These are phyloP conservation scores for Clupea harengus DNA, from an alignment of 2,113 vertebrate species.

Conservation along the genomic window DNA sequence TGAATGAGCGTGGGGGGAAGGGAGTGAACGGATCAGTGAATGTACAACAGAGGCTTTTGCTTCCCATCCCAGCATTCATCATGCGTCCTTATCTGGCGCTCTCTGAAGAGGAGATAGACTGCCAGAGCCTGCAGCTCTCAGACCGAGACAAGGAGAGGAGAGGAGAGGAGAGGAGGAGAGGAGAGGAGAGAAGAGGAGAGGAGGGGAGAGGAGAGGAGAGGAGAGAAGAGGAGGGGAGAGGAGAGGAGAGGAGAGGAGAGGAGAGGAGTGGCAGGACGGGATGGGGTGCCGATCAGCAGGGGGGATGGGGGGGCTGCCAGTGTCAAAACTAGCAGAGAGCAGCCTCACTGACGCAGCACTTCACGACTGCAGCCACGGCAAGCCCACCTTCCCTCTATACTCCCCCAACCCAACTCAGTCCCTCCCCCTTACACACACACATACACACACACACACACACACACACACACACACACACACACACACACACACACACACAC, in stretches of 20 bases:
- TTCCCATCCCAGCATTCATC: neutral
- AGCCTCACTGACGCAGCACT: neutral
- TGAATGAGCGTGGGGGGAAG: neutral
- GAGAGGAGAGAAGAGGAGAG: too few species aligned
- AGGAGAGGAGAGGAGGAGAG: too few species aligned
- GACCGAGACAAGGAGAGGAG: neutral
- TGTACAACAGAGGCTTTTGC: neutral
- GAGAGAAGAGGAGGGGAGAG: neutral
- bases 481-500: neutral
- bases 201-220: neutral
- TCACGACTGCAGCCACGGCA: neutral
- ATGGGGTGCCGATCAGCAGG: neutral
- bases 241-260: neutral
- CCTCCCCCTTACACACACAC: neutral
- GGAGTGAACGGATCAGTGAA: neutral
- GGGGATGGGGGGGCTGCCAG: neutral
- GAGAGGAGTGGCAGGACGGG: neutral
- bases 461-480: neutral
- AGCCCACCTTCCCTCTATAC: neutral
- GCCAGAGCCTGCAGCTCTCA: neutral
- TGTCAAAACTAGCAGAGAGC: neutral
- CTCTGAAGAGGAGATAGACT: neutral
- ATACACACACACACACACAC: constrained; percentile 2
- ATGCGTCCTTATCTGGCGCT: neutral
- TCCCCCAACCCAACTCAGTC: neutral